Base-by-base conservation (phyloP, 2,797 vertebrate genomes). In the Anguilla megastoma region DNA sequence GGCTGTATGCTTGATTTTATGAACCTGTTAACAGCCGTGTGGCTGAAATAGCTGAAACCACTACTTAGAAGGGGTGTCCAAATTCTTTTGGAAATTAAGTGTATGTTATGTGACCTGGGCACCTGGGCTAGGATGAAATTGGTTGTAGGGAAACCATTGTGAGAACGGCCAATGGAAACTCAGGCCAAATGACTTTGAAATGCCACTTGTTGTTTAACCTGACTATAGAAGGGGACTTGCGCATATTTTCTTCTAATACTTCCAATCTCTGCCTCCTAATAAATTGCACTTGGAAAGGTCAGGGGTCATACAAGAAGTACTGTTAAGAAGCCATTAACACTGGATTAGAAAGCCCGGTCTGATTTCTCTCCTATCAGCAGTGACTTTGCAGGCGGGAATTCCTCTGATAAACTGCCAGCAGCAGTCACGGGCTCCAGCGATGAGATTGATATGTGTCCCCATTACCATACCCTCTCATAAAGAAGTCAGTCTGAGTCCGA, bases 341-440 rank as follows among this genome's bases (percentile, higher is more conserved):
- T 92, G 90, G 90, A 93, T 95, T 95, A 93, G 92, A 89, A 82
- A 91, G 91, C 91, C 91, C 90, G 95, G 94, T 93, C 90, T 89
- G 94, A 95, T 95, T 95, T 95, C 90, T 94, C 30, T 93, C 94
- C 89, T 92, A 91, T 93, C 92, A 74, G 63, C 92, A 91, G 91
- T 90, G 91, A 86, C 91, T 92, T 91, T 80, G 56, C 33, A 89
- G 90, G 88, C 88, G 89, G 87, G 88, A 93, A 91, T 90, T 84
- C 89, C 90, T 89, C 88, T 92, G 93, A 93, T 91, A 91, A 91
- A 92, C 93, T 91, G 89, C 89, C 69, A 90, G 92, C 91, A 80
- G 74, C 86, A 52, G 0, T 90, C 85, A 54, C 14, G 45, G 82
- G 83, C 66, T 85, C 69, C 36, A 27, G 6, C n/a, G 24, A 45